Evolutionary conservation across 1,140 invertebrate species (phyloP).

Genomic region (Druon quercuslanigerum): DNA sequence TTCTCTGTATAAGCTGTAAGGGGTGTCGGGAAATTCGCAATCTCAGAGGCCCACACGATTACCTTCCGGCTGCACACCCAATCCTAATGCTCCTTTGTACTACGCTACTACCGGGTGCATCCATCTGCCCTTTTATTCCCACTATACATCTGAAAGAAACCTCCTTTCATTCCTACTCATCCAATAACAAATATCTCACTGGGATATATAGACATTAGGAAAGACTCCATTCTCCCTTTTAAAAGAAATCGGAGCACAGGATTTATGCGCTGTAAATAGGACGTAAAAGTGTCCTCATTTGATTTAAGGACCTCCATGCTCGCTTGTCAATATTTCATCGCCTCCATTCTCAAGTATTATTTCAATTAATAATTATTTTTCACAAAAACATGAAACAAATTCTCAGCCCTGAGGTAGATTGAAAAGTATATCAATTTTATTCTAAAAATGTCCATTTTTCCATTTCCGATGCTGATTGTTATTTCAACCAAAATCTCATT

Average conservation of each 20-base stretch:
- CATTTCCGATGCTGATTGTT: not conserved
- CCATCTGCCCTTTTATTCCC: constrained; percentile 30
- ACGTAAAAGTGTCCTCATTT: not conserved
- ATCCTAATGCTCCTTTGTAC: constrained; percentile 23
- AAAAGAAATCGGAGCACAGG: constrained; percentile 3
- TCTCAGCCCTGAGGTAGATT: too few relatives aligned
- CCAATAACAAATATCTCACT: constrained; percentile 30
- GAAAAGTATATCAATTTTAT: too few relatives aligned
- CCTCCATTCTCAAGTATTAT: too few relatives aligned
- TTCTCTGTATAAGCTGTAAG: constrained; percentile 12
- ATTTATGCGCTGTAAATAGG: not conserved
- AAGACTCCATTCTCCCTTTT: not conserved
- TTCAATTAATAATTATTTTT: too few relatives aligned
- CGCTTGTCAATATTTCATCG: not conserved
- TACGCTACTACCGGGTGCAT: constrained; percentile 26
- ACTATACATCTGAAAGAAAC: constrained; percentile 1
- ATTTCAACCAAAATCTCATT: not conserved
- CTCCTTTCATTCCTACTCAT: constrained; percentile 25
- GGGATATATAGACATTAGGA: not conserved
- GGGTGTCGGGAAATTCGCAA: constrained; percentile 15
- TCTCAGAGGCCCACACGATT: constrained; percentile 17
- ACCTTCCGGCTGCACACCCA: constrained; percentile 28
- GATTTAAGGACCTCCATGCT: not conserved
- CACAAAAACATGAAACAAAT: too few relatives aligned
- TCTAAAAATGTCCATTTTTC: too few relatives aligned